phyloP scores from a whole-genome alignment of 2,888 invertebrate species.

The Acanthosepion esculentum region DNA sequence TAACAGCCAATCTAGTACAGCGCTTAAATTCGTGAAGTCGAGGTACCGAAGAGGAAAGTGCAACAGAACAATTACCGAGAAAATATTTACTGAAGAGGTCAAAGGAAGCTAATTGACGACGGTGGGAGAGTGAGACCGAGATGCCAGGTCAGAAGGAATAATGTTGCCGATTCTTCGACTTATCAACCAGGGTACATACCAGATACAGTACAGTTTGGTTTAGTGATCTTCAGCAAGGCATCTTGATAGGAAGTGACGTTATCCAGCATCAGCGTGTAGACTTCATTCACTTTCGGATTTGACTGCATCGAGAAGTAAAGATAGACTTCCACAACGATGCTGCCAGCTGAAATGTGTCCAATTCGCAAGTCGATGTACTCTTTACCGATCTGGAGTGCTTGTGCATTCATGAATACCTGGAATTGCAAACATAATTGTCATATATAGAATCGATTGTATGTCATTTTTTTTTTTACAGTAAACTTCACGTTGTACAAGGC shows the following conservation, averaged over 20 bases:
- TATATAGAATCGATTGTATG: background rate
- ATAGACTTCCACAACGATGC: background rate
- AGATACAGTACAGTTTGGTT: background rate
- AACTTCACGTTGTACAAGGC: too few relatives aligned
- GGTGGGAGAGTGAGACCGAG: too few relatives aligned
- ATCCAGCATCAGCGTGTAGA: background rate
- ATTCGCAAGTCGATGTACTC: background rate
- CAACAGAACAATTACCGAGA: too few relatives aligned
- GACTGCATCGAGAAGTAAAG: background rate
- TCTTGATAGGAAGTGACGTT: background rate
- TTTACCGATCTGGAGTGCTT: background rate
- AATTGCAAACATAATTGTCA: background rate
- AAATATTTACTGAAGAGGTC: too few relatives aligned
- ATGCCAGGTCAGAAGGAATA: too few relatives aligned
- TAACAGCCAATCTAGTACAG: too few relatives aligned
- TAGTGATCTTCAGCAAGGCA: background rate
- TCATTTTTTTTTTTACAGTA: too few relatives aligned
- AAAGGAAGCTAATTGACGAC: too few relatives aligned
- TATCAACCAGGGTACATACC: background rate
- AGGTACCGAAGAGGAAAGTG: too few relatives aligned
- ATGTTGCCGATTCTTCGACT: too few relatives aligned
- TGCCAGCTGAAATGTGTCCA: background rate
- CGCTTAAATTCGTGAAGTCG: too few relatives aligned
- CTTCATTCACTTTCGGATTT: background rate
- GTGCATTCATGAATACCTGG: background rate